phyloP scores from a whole-genome alignment of 1,140 invertebrate species.

The Hydropsyche tenuis region DNA sequence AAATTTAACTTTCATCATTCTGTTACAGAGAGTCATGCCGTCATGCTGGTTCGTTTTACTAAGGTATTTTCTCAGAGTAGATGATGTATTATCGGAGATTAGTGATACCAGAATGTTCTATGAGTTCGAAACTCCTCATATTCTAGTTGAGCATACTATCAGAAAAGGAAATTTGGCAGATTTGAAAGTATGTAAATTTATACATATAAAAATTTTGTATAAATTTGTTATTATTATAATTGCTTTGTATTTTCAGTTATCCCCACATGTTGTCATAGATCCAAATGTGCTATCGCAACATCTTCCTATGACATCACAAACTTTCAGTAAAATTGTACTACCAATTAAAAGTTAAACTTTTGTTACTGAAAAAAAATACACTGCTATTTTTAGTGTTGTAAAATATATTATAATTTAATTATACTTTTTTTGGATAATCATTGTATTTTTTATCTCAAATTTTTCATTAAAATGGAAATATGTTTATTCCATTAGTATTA shows the following conservation, averaged over 20 bases:
- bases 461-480: no score
- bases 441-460: no score
- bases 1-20: constrained; percentile 39
- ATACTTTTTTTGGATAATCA: no score
- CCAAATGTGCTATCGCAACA: constrained; percentile 43
- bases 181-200: constrained; percentile 64
- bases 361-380: neutral
- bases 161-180: constrained; percentile 74
- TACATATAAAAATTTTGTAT: no score
- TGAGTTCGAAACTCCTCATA: constrained; percentile 76
- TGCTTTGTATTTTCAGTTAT: constrained; percentile 41
- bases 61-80: constrained; percentile 92
- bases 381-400: neutral
- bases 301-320: constrained; percentile 33
- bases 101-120: constrained; percentile 94
- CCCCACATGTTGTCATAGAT: constrained; percentile 39
- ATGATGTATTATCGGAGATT: constrained; percentile 87
- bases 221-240: no score
- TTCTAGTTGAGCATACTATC: constrained; percentile 79
- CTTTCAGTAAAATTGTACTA: constrained; percentile 41
- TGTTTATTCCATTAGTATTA: no score
- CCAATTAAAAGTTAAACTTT: constrained; percentile 26
- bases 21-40: constrained; percentile 91
- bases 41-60: constrained; percentile 90
- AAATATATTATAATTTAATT: no score